These are phyloP conservation scores for Polyploca ridens DNA, from an alignment of 2,888 invertebrate genomes.

Conservation along the genomic window DNA sequence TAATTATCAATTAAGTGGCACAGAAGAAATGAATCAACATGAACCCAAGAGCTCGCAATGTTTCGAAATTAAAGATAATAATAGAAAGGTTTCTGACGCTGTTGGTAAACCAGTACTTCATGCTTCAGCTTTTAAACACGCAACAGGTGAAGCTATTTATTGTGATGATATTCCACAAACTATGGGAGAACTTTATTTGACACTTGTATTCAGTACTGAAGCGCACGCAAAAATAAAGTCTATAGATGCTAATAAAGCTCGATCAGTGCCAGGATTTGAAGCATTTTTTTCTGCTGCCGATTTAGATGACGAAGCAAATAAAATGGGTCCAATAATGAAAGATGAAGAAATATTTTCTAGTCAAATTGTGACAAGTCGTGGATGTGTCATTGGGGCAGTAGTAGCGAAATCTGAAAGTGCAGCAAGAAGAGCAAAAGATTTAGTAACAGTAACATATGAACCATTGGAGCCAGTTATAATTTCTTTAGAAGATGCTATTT, in stretches of 20 bases:
- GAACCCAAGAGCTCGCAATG: slow-evolving; percentile 88
- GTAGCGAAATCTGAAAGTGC: slow-evolving; percentile 90
- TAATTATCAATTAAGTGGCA: slow-evolving; percentile 50
- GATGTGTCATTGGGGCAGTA: slow-evolving; percentile 92
- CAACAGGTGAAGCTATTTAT: slow-evolving; percentile 95
- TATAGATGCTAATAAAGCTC: slow-evolving; percentile 90
- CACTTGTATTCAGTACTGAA: slow-evolving; percentile 90
- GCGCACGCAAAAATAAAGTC: slow-evolving; percentile 91
- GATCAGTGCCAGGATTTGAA: slow-evolving; percentile 90
- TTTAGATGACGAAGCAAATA: slow-evolving; percentile 86
- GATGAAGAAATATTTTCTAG: slow-evolving; percentile 94
- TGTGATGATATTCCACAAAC: slow-evolving; percentile 93
- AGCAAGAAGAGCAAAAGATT: slow-evolving; percentile 91
- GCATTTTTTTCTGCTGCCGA: slow-evolving; percentile 91
- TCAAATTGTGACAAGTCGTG: slow-evolving; percentile 89
- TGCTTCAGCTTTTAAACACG: slow-evolving; percentile 93
- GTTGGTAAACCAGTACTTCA: slow-evolving; percentile 93
- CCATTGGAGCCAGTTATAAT: slow-evolving; percentile 91
- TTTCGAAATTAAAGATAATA: slow-evolving; percentile 76
- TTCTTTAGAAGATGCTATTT: slow-evolving; percentile 94
- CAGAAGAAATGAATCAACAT: slow-evolving; percentile 56
- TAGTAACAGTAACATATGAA: slow-evolving; percentile 92
- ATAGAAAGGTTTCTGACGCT: slow-evolving; percentile 85
- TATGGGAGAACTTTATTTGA: slow-evolving; percentile 90
- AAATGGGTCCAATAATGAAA: slow-evolving; percentile 88